Conservation (phyloP, 2,797 vertebrate genomes). For the Rhyacichthys aspro region DNA sequence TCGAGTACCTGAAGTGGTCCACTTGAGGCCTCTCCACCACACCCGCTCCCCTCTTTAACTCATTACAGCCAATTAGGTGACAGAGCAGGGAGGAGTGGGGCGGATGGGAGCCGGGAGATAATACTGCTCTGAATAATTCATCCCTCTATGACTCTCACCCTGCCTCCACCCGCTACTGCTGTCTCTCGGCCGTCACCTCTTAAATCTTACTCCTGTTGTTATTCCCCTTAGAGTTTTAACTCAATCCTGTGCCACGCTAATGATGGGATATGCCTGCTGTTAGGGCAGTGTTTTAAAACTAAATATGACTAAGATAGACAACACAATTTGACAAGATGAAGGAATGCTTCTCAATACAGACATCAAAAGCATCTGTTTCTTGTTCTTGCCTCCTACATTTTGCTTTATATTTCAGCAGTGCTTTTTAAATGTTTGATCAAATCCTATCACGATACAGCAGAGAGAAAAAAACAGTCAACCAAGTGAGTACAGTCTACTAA, state of each 20-base stretch:
- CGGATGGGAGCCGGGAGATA: constrained; percentile 51
- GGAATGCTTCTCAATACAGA: no score
- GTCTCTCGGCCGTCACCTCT: constrained; percentile 14
- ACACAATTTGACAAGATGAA: no score
- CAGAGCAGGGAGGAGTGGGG: constrained; percentile 38
- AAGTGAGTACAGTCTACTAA: no score
- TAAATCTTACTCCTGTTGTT: constrained; percentile 16
- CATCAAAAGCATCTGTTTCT: no score
- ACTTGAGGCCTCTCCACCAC: constrained; percentile 52
- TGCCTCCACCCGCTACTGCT: constrained; percentile 13
- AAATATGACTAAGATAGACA: no score
- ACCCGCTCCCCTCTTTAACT: constrained; percentile 61
- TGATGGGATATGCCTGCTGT: background rate
- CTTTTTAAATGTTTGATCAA: background rate
- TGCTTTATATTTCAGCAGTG: no score
- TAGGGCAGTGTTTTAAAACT: no score
- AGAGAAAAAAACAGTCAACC: background rate
- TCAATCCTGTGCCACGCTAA: no score
- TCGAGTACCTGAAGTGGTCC: constrained; percentile 28
- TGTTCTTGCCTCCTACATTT: no score
- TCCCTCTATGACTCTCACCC: constrained; percentile 31
- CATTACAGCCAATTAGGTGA: constrained; percentile 68
- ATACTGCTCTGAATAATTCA: constrained; percentile 70
- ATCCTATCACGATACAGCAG: background rate
- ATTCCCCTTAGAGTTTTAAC: constrained; percentile 10